Conservation (phyloP, 2,888 invertebrate genomes). For the Lasioglossum morio region DNA sequence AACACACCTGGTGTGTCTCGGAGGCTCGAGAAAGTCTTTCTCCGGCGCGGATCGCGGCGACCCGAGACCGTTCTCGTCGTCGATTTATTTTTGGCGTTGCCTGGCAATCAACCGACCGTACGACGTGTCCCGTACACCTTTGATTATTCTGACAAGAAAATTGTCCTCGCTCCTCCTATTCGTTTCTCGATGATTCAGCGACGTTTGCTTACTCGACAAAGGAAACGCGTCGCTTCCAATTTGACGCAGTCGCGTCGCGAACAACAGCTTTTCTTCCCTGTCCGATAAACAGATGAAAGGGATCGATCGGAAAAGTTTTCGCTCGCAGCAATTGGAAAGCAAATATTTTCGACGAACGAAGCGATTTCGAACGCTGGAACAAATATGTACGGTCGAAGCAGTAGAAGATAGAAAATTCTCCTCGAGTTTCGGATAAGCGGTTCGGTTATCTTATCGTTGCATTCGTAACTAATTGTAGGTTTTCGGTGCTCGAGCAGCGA, state of each 20-base stretch:
- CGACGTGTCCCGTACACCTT: background rate
- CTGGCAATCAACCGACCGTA: background rate
- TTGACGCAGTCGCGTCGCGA: background rate
- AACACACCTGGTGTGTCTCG: background rate
- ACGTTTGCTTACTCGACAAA: background rate
- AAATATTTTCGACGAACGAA: background rate
- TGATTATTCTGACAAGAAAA: conserved; percentile 15
- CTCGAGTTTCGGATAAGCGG: background rate
- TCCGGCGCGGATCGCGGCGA: conserved; percentile 8
- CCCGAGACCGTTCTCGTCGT: conserved; percentile 19
- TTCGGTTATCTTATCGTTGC: background rate
- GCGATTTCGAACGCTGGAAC: background rate
- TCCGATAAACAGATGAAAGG: background rate
- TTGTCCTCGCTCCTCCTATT: background rate
- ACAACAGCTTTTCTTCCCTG: background rate
- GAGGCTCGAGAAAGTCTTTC: conserved; percentile 42
- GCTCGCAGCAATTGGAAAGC: background rate
- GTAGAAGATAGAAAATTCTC: background rate
- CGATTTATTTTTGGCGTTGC: conserved; percentile 27
- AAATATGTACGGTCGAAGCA: too few relatives aligned
- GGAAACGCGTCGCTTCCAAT: background rate
- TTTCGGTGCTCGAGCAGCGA: background rate
- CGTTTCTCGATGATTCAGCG: background rate
- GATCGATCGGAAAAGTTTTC: background rate
- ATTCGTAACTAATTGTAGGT: background rate